Evolutionary conservation across 1,140 invertebrate genomes (phyloP).

Genomic region (Olivierus martensii): DNA sequence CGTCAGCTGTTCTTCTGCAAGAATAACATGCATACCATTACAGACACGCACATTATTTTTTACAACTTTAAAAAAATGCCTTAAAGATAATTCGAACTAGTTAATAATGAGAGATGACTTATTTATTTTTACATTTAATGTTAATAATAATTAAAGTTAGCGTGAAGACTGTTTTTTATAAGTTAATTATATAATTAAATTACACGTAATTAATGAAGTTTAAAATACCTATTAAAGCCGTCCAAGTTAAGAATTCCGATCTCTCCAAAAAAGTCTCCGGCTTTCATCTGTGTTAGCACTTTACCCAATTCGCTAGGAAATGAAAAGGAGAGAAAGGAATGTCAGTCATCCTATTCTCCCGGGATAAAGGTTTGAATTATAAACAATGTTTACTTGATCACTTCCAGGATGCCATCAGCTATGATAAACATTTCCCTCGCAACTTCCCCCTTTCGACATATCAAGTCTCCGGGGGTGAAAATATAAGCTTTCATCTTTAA

Average conservation of each 20-base stretch:
- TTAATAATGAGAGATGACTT: too few species aligned
- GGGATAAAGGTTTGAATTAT: too few species aligned
- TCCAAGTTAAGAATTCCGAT: slow-evolving; percentile 93
- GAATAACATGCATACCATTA: slow-evolving; percentile 17
- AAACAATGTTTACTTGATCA: slow-evolving; percentile 55
- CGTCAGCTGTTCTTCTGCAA: slow-evolving; percentile 80
- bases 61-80: too few species aligned
- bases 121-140: too few species aligned
- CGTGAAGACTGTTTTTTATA: too few species aligned
- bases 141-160: too few species aligned
- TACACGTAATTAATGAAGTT: not conserved
- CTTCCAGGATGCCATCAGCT: slow-evolving; percentile 89
- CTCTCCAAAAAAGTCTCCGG: slow-evolving; percentile 95
- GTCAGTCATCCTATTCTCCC: too few species aligned
- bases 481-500: slow-evolving; percentile 97
- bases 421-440: slow-evolving; percentile 98
- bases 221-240: slow-evolving; percentile 79
- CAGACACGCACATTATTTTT: too few species aligned
- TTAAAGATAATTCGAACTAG: too few species aligned
- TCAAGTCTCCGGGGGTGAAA: slow-evolving; percentile 91
- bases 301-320: slow-evolving; percentile 65
- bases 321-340: not conserved
- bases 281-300: slow-evolving; percentile 89
- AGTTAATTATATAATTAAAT: too few species aligned
- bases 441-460: slow-evolving; percentile 86